phyloP scores from a whole-genome alignment of 1,140 invertebrate species.

The Hermatobates lingyangjiaoensis region DNA sequence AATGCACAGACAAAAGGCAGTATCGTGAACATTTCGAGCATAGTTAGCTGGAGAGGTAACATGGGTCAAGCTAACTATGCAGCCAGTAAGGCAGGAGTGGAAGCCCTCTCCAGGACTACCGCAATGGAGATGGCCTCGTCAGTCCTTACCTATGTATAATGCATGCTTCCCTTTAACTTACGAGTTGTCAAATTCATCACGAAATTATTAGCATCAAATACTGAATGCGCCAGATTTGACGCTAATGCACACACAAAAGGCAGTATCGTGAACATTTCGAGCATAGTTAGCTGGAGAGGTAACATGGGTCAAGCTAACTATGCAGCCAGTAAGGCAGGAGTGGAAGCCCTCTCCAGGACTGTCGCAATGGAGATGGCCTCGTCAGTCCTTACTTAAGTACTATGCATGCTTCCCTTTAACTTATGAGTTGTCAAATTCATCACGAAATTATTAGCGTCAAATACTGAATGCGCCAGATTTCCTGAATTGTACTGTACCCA shows the following conservation, averaged over 20 bases:
- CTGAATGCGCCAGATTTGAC: too few species aligned
- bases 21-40: slow-evolving; percentile 77
- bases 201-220: too few species aligned
- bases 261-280: slow-evolving; percentile 76
- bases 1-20: too few species aligned
- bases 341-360: slow-evolving; percentile 64
- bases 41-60: slow-evolving; percentile 68
- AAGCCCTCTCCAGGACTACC: slow-evolving; percentile 62
- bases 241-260: too few species aligned
- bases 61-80: slow-evolving; percentile 76
- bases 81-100: slow-evolving; percentile 76
- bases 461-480: too few species aligned
- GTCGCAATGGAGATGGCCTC: slow-evolving; percentile 69
- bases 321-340: slow-evolving; percentile 72
- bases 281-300: slow-evolving; percentile 65
- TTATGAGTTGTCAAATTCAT: too few species aligned
- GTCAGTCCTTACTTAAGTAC: slow-evolving; percentile 25
- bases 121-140: slow-evolving; percentile 69
- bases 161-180: too few species aligned
- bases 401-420: background rate
- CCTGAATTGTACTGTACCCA: too few species aligned
- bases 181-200: too few species aligned
- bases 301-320: slow-evolving; percentile 83
- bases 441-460: too few species aligned
- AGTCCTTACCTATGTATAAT: too few species aligned